These are phyloP conservation scores for Malachius bipustulatus DNA, from an alignment of 2,888 invertebrate genomes.

Conservation along the genomic window DNA sequence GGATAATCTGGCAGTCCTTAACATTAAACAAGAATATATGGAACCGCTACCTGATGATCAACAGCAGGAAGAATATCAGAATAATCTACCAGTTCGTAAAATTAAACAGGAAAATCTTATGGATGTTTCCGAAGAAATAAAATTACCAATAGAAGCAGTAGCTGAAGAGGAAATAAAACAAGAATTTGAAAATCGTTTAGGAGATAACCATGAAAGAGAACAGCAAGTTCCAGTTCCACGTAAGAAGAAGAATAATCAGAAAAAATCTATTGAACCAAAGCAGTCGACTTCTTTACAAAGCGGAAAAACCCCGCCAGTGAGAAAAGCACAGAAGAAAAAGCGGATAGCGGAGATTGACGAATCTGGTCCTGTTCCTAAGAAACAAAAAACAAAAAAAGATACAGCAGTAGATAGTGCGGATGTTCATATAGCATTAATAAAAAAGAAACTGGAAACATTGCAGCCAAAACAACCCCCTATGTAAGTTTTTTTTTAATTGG, in stretches of 20 bases:
- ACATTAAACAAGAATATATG: constrained; percentile 6
- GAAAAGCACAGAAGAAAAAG: constrained; percentile 14
- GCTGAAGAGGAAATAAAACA: constrained; percentile 13
- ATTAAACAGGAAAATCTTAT: too few species aligned
- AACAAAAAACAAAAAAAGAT: too few species aligned
- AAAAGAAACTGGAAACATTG: constrained; percentile 20
- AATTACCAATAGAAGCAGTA: too few species aligned
- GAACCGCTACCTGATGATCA: constrained; percentile 12
- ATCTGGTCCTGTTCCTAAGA: too few species aligned
- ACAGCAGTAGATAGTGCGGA: too few species aligned
- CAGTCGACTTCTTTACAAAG: constrained; percentile 4
- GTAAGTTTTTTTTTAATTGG: too few species aligned
- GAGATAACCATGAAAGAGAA: not conserved
- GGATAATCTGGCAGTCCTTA: too few species aligned
- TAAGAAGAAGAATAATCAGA: constrained; percentile 8
- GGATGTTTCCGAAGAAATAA: too few species aligned
- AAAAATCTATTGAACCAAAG: constrained; percentile 9
- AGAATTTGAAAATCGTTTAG: constrained; percentile 10
- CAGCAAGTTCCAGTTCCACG: not conserved
- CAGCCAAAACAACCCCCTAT: constrained; percentile 39
- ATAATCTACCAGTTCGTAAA: constrained; percentile 8
- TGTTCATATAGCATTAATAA: too few species aligned
- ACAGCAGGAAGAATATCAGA: too few species aligned
- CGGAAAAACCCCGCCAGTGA: too few species aligned
- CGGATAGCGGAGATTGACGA: too few species aligned